A percentile compares a stretch with the other conserved stretches of the same genome.
Conservation (phyloP, 2,113 vertebrate genomes). For the Cavia porcellus region DNA sequence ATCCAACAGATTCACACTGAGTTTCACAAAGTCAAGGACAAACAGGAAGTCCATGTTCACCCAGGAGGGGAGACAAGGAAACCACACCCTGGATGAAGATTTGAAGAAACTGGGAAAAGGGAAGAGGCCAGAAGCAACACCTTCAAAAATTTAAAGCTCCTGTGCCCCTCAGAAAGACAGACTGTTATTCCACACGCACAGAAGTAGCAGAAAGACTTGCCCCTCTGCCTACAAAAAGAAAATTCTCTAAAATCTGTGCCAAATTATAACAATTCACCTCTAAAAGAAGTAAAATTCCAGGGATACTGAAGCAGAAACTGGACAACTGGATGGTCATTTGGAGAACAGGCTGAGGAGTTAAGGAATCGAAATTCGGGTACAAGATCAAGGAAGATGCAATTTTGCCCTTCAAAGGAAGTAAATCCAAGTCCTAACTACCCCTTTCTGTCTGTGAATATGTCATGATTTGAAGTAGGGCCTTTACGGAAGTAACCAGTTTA, state of each 20-base stretch:
- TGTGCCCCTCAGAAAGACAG: background rate
- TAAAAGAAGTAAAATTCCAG: background rate
- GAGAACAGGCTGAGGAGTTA: background rate
- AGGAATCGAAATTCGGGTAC: background rate
- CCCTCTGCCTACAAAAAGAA: background rate
- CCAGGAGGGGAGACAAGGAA: background rate
- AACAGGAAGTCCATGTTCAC: background rate
- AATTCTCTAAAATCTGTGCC: background rate
- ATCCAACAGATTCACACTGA: background rate
- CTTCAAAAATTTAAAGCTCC: background rate
- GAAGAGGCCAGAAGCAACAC: background rate
- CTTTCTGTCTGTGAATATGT: accelerated
- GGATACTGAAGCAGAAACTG: background rate
- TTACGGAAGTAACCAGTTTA: background rate
- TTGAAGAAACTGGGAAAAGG: background rate
- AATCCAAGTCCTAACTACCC: background rate
- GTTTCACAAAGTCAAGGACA: background rate
- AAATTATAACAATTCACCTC: background rate
- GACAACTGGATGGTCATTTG: no score
- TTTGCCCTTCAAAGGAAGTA: background rate
- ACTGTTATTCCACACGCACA: background rate
- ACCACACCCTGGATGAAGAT: background rate
- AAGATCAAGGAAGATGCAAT: background rate
- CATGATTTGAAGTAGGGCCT: background rate
- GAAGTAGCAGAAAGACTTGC: no score